Percentiles rank a stretch among this genome's conserved stretches.
Evolutionary conservation across 2,797 vertebrate species (phyloP).

Genomic region (Anniella stebbinsi): DNA sequence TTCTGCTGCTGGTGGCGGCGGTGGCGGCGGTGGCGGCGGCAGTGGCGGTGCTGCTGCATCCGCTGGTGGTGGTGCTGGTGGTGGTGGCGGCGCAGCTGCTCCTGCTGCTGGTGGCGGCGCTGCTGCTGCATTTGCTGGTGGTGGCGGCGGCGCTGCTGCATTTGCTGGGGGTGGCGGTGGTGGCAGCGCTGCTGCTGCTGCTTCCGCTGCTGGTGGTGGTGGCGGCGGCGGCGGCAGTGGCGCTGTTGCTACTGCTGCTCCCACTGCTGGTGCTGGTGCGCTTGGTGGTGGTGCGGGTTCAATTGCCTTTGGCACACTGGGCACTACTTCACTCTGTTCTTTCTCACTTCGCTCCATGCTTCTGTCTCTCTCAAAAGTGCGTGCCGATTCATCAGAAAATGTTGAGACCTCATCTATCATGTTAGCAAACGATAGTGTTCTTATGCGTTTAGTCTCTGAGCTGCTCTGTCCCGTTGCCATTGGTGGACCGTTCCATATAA

Average conservation of each 20-base stretch:
- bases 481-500: background rate
- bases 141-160: background rate
- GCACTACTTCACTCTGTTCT: background rate
- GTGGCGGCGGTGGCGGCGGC: background rate
- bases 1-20: background rate
- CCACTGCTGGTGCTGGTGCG: too few species aligned
- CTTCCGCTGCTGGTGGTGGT: background rate
- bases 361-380: background rate
- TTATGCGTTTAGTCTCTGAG: background rate
- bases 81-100: background rate
- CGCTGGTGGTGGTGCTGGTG: background rate
- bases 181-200: background rate
- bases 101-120: background rate
- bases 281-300: background rate
- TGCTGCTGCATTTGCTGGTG: background rate
- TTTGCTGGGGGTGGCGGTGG: background rate
- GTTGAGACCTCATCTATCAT: background rate
- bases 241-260: too few species aligned
- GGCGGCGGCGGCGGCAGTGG: background rate
- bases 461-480: background rate
- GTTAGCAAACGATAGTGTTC: background rate
- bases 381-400: background rate
- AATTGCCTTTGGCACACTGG: background rate
- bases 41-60: background rate
- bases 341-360: background rate